These are phyloP conservation scores for Eumacrocentrus americanus DNA, from an alignment of 2,888 invertebrate genomes.

Conservation along the genomic window DNA sequence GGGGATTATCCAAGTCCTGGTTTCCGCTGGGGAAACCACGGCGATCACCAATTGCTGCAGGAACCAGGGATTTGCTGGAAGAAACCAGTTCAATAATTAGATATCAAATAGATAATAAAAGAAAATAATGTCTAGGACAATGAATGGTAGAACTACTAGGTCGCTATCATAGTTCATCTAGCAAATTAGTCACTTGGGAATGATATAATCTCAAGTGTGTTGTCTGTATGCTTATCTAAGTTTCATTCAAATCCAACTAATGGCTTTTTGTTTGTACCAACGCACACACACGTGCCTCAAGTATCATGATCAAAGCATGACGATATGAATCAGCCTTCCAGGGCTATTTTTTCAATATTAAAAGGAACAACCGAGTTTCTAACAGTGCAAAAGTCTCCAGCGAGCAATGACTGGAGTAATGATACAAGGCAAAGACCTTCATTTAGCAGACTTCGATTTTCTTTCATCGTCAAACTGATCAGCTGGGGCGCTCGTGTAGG, in stretches of 20 bases:
- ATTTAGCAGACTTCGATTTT: neutral
- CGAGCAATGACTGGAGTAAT: neutral
- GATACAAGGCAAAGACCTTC: neutral
- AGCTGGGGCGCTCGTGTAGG: too few relatives aligned
- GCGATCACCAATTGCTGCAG: conserved; percentile 50
- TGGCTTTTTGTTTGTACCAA: too few relatives aligned
- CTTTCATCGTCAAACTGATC: neutral
- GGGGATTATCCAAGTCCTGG: conserved; percentile 50
- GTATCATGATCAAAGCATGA: too few relatives aligned
- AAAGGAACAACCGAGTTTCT: too few relatives aligned
- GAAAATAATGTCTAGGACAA: neutral
- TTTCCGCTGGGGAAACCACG: conserved; percentile 55
- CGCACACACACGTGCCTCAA: too few relatives aligned
- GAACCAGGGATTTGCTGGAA: conserved; percentile 45
- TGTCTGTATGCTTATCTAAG: too few relatives aligned
- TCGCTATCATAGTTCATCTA: neutral
- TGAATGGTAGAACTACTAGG: neutral
- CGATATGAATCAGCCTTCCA: too few relatives aligned
- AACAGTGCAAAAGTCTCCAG: neutral
- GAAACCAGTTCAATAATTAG: neutral
- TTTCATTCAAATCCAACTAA: too few relatives aligned
- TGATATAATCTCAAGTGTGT: neutral
- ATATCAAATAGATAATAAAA: neutral
- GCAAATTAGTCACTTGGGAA: neutral
- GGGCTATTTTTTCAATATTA: too few relatives aligned